Base-by-base conservation (phyloP, 1,140 invertebrate species). In the Medauroidea extradentata region DNA sequence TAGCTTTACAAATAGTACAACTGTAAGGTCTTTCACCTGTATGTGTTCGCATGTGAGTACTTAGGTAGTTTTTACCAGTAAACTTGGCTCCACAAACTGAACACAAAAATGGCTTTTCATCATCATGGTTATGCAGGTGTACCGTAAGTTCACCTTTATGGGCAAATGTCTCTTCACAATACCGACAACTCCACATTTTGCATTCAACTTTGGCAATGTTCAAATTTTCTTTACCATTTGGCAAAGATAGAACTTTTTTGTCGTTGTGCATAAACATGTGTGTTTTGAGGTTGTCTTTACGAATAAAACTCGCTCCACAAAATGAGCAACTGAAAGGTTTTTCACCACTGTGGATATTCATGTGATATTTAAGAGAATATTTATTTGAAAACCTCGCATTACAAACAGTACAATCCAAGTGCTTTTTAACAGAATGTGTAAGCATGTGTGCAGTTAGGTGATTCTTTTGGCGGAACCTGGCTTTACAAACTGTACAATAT, bases 401-500 rank as follows among this genome's bases (percentile, higher is more conserved):
- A 18, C 55, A 57, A 9, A 29, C 24, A 16, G 18, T 16, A 49
- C 55, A 57, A 5, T 27, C 34, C 18, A 14, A 57, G n/a, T 43
- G 55, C 21, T 49, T 57, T 48, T 29, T 46, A 4, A 21, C 55
- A 8, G 43, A 49, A n/a, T 57, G 55, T 14, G 18, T 27, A 13
- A 34, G 42, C 27, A 57, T 27, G 34, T 57, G 55, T 11, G 16
- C 14, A 19, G 19, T 49, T 21, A 57, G 21, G 24, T 57, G 27
- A 7, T 27, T 27, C 27, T 43, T 24, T 38, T 48, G 41, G 7
- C 18, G 14, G 38, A 57, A 57, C 11, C 39, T 23, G n/a, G 46
- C 49, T 34, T 57, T 57, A 29, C 55, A 57, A n/a, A 57, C 16
- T 5, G 46, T 41, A 21, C 55, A 57, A 18, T 16, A 18, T 38